These are phyloP conservation scores for Rhinogobio ventralis DNA, from an alignment of 2,797 vertebrate genomes.

Conservation along the genomic window DNA sequence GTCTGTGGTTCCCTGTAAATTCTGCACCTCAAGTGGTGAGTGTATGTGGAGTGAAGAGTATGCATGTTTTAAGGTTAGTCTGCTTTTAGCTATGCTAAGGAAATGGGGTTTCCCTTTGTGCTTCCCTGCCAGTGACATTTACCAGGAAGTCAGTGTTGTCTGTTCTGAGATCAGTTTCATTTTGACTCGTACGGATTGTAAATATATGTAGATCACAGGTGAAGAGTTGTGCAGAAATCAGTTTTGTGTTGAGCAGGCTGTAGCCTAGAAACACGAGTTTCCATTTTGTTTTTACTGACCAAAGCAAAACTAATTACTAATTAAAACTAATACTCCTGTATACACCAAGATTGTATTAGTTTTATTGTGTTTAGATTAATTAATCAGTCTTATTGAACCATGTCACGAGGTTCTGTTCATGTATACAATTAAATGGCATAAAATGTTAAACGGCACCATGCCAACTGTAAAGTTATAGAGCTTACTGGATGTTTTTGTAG, in stretches of 20 bases:
- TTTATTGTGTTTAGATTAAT: background rate
- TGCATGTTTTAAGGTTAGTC: background rate
- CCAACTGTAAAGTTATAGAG: background rate
- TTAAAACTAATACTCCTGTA: background rate
- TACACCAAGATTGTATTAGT: background rate
- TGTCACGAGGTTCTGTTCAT: background rate
- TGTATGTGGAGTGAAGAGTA: slow-evolving; percentile 8
- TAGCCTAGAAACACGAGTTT: background rate
- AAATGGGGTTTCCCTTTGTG: slow-evolving; percentile 58
- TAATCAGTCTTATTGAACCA: background rate
- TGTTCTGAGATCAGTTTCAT: slow-evolving; percentile 50
- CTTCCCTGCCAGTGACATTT: slow-evolving; percentile 52
- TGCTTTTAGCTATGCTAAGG: slow-evolving; percentile 20
- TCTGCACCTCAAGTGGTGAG: background rate
- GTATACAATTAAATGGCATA: background rate
- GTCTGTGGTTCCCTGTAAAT: background rate
- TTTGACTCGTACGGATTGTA: slow-evolving; percentile 35
- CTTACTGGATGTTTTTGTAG: background rate
- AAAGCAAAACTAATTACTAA: background rate
- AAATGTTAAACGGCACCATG: background rate
- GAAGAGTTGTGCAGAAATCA: slow-evolving; percentile 20
- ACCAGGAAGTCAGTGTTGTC: slow-evolving; percentile 39
- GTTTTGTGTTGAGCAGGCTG: slow-evolving; percentile 12
- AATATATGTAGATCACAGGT: slow-evolving; percentile 27
- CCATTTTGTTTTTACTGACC: slow-evolving; percentile 14